These are phyloP conservation scores for Cryptotermes secundus DNA, from an alignment of 1,140 invertebrate species.

Conservation along the genomic window DNA sequence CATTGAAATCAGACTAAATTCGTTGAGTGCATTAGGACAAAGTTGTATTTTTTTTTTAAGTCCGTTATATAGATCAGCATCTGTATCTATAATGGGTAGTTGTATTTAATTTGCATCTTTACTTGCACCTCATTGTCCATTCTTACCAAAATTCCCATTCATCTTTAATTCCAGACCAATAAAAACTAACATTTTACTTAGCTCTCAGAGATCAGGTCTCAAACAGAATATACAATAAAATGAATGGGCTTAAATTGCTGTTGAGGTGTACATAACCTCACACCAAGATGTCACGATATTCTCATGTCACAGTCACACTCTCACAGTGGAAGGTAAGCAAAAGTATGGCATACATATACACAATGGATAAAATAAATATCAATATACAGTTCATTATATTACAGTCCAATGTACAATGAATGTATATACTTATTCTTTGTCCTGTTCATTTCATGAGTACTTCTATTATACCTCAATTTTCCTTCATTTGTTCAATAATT, in stretches of 20 bases:
- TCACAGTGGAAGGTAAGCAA: background rate
- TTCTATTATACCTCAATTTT: background rate
- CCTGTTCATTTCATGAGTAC: background rate
- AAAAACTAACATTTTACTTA: no score
- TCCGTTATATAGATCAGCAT: no score
- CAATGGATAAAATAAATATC: background rate
- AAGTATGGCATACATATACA: background rate
- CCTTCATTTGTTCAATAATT: background rate
- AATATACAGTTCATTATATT: background rate
- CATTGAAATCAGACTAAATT: no score
- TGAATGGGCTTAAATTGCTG: background rate
- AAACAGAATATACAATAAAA: no score
- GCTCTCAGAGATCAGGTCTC: no score
- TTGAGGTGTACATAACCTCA: background rate
- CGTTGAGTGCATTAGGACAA: no score
- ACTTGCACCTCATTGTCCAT: no score
- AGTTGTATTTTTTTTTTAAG: no score
- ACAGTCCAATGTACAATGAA: background rate
- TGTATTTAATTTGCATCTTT: no score
- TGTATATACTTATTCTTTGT: background rate
- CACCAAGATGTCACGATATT: background rate
- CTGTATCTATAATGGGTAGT: no score
- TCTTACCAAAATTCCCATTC: no score
- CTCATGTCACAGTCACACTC: background rate
- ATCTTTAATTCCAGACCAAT: no score